A percentile compares a stretch with the other conserved stretches of the same genome.
These are phyloP conservation scores for Phylloscopus collybita DNA, from an alignment of 2,797 vertebrate species.

Conservation along the genomic window DNA sequence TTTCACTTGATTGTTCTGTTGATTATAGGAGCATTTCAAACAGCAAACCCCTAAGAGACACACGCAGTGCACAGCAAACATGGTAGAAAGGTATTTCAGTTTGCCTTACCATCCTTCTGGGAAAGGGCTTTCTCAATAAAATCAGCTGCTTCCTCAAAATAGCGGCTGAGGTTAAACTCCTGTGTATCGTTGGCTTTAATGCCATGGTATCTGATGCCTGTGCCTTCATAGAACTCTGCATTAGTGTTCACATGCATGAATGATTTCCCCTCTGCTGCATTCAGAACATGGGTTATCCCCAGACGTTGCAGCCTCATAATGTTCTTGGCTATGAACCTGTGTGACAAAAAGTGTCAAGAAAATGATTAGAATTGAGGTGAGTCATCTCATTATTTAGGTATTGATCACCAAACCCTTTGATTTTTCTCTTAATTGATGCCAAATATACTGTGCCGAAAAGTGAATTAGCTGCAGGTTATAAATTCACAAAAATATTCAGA, in stretches of 20 bases:
- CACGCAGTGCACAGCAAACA: background rate
- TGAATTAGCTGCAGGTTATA: background rate
- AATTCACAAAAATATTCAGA: background rate
- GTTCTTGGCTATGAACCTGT: constrained; percentile 93
- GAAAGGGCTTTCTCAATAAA: constrained; percentile 93
- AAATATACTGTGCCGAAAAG: background rate
- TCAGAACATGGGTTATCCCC: constrained; percentile 94
- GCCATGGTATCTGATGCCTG: constrained; percentile 92
- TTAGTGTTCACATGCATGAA: constrained; percentile 99
- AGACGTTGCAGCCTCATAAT: constrained; percentile 88
- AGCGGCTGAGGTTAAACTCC: constrained; percentile 92
- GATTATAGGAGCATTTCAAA: background rate
- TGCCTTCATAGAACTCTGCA: constrained; percentile 90
- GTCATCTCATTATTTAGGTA: background rate
- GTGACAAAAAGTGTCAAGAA: background rate
- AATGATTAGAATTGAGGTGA: background rate
- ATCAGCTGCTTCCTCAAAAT: constrained; percentile 94
- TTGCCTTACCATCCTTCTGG: constrained; percentile 90
- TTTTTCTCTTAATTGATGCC: background rate
- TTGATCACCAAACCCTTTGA: background rate
- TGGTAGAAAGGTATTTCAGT: background rate
- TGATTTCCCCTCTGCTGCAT: constrained; percentile 94
- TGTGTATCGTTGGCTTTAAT: constrained; percentile 93
- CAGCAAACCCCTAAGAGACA: background rate
- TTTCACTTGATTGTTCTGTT: background rate